These are phyloP conservation scores for Ceryle rudis DNA, from an alignment of 2,797 vertebrate species.

Conservation along the genomic window DNA sequence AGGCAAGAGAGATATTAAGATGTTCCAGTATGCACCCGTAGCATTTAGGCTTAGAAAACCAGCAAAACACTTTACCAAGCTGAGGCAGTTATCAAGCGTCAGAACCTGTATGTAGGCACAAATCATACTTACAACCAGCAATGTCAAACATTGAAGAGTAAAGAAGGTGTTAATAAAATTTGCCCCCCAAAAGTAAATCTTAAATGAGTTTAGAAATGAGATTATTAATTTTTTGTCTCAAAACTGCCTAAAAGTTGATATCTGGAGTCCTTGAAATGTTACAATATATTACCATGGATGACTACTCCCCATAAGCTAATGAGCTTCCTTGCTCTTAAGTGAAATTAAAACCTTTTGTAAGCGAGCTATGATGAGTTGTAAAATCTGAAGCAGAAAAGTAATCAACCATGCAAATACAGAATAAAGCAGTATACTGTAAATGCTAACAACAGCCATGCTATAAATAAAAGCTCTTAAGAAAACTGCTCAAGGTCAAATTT, in stretches of 20 bases:
- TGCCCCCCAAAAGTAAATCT: background rate
- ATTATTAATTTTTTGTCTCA: background rate
- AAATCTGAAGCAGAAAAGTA: conserved; percentile 33
- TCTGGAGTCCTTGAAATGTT: background rate
- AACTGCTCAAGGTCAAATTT: conserved; percentile 40
- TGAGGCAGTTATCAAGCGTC: background rate
- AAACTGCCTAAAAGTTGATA: background rate
- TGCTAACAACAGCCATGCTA: conserved; percentile 29
- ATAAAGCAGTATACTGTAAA: conserved; percentile 25
- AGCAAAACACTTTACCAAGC: background rate
- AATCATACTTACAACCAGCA: background rate
- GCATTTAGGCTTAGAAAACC: background rate
- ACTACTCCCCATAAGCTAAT: background rate
- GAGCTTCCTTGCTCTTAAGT: background rate
- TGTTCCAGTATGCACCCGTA: background rate
- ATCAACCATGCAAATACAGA: conserved; percentile 52
- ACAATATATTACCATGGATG: background rate
- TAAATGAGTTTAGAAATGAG: background rate
- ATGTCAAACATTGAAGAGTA: background rate
- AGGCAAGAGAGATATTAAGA: background rate
- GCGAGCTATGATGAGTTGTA: conserved; percentile 18
- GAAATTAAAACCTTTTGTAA: conserved; percentile 49
- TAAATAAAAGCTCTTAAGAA: conserved; percentile 54
- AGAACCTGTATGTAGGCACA: background rate
- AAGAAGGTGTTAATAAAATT: background rate